These are phyloP conservation scores for Phengaris arion DNA, from an alignment of 2,888 invertebrate species.

Conservation along the genomic window DNA sequence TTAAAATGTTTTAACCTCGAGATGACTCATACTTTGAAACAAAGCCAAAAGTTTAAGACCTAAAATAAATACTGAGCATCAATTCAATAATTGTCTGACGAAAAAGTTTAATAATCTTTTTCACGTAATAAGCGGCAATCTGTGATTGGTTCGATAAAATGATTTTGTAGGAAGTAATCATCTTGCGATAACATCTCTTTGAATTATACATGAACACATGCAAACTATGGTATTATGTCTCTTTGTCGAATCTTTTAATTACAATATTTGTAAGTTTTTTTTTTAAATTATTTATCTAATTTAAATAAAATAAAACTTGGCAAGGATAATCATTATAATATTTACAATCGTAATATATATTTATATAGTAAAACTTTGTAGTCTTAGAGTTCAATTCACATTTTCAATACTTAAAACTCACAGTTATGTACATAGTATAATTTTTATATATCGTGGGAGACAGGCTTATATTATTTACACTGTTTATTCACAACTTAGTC, in stretches of 20 bases:
- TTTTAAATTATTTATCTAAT: neutral
- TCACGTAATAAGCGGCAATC: neutral
- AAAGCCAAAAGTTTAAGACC: conserved; percentile 26
- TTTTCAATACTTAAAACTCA: conserved; percentile 33
- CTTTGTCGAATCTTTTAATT: no score
- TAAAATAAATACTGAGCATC: conserved; percentile 4
- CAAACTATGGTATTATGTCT: no score
- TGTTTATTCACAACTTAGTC: conserved; percentile 66
- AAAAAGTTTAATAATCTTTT: neutral
- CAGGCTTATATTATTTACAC: conserved; percentile 40
- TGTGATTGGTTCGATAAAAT: neutral
- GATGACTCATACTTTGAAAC: conserved; percentile 46
- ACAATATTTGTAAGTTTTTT: no score
- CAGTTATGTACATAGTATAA: conserved; percentile 44
- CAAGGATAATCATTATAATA: conserved; percentile 46
- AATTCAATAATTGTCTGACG: neutral
- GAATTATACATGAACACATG: no score
- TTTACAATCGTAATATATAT: conserved; percentile 47
- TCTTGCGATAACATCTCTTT: no score
- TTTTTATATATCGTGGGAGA: conserved; percentile 13
- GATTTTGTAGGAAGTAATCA: neutral
- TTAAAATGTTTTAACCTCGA: no score
- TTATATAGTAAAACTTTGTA: conserved; percentile 31
- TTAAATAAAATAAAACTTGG: neutral
- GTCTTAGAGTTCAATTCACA: conserved; percentile 37